Base-by-base conservation (phyloP, 2,888 invertebrate genomes). In the Salpingus planirostris region DNA sequence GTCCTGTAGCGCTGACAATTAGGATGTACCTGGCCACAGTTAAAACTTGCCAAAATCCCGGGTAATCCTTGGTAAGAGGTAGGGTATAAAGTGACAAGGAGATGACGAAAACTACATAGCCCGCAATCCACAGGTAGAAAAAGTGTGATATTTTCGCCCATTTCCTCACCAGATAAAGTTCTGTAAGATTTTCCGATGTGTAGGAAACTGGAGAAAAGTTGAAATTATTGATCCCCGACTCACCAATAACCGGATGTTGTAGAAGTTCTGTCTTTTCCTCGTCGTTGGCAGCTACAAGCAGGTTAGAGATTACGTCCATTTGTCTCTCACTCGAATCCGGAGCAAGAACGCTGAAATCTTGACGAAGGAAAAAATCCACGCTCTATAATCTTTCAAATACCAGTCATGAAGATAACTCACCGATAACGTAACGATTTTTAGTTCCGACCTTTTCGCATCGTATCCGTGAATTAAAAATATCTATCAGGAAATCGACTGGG, bases 131-230 rank as follows among this genome's bases (percentile, higher is more conserved):
- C 12, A 64, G 41, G 31, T 64, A 66, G 46, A 72, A 72, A 40
- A 71, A 68, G 24, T 57, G 53, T 24, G 68, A 55, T 11, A 71
- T 61, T 42, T 59, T 64, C n/a, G 60, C 46, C 72, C 72, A 73
- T 51, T 73, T 72, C 13, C 71, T 27, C 3, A 42, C 33, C 6
- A 52, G 58, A 27, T 40, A 49, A 1, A 50, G 39, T 21, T 50
- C 49, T 49, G 35, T n/a, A 33, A 40, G 39, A 21, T 8, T n/a
- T n/a, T n/a, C n/a, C n/a, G n/a, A n/a, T n/a, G n/a, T n/a, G n/a
- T 3, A 3, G 3, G 12, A 11, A 8, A 13, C 15, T 14, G 2
- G 3, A 3, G n/a, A n/a, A 13, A 10, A n/a, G 3, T 10, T 25
- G 8, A 27, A 10, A 13, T 15, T 14, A 25, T 30, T 15, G 21